phyloP scores from a whole-genome alignment of 2,888 invertebrate genomes.

The Drosophila meridionalis region DNA sequence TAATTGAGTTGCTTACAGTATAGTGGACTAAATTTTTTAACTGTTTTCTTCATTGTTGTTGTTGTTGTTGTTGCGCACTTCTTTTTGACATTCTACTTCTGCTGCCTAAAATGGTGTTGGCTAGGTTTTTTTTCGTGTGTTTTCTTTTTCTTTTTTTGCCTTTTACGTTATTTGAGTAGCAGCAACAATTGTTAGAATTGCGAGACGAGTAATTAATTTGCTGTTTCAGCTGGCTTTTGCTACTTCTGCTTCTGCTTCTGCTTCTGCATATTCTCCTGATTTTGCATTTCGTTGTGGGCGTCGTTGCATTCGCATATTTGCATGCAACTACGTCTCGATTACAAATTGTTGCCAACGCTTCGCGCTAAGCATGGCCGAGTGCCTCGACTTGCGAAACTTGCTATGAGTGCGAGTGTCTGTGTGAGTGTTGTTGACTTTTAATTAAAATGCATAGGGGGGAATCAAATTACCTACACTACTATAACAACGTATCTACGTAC shows the following conservation, averaged over 20 bases:
- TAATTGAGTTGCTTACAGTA: constrained; percentile 38
- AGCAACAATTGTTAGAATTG: constrained; percentile 43
- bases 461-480: constrained; percentile 72
- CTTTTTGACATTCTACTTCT: constrained; percentile 11
- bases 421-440: constrained; percentile 75
- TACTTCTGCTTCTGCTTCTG: constrained; percentile 3
- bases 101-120: not conserved
- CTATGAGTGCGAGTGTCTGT: constrained; percentile 37
- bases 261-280: constrained; percentile 26
- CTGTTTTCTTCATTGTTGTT: constrained; percentile 10
- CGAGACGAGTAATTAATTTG: constrained; percentile 43
- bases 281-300: constrained; percentile 50
- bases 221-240: constrained; percentile 26
- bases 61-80: not conserved
- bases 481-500: constrained; percentile 27
- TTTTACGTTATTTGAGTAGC: constrained; percentile 10
- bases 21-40: constrained; percentile 46
- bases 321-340: constrained; percentile 66
- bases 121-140: not conserved
- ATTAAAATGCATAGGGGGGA: constrained; percentile 78
- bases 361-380: constrained; percentile 36
- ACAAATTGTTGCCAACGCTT: constrained; percentile 59
- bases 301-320: constrained; percentile 58
- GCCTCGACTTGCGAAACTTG: constrained; percentile 44
- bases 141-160: constrained; percentile 2